Evolutionary conservation across 2,888 invertebrate genomes (phyloP), one percentile per base, ranked within the genome.

Genomic region (Morpho achilles): DNA sequence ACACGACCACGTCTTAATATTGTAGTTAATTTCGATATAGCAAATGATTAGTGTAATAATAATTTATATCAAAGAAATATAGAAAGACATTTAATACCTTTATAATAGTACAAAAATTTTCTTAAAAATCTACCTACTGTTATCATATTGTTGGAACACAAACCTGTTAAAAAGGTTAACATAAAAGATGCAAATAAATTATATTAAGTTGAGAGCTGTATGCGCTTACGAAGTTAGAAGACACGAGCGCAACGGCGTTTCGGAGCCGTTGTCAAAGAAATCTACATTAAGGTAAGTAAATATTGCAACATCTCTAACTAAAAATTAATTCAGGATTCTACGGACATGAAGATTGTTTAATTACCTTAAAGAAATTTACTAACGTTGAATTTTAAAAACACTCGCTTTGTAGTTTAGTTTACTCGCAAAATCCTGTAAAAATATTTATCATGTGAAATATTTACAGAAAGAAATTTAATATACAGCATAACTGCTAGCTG

Each of bases 261-360:
- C 7, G 8, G 8, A 3, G 43, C n/a, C 43, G 8, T 43, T 43
- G 43, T 43, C 43, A 43, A 43, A 43, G 43, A n/a, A 43, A 43
- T 43, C 10, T 47, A 16, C 16, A 6, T 47, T 47, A 22, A 47
- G 6, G 7, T 47, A 47, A 16, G 47, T 16, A 23, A 47, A n/a
- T 32, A 32, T 32, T 32, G 23, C 7, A 47, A 8, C 23, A 16
- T 43, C 42, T 42, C 42, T 22, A 22, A 42, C 22, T 51, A 8
- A 22, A 42, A 42, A 51, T 51, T 43, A 41, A 42, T 43, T 22
- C 23, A 49, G 53, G 44, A 58, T 42, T 51, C 32, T 41, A 41
- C 47, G 16, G 52, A 48, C 7, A 39, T 40, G 44, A 39, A n/a
- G 8, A 58, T 42, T 47, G n/a, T 47, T 42, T n/a, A 53, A n/a